Base-by-base conservation (phyloP, 2,888 invertebrate genomes). In the Drosophila colorata region DNA sequence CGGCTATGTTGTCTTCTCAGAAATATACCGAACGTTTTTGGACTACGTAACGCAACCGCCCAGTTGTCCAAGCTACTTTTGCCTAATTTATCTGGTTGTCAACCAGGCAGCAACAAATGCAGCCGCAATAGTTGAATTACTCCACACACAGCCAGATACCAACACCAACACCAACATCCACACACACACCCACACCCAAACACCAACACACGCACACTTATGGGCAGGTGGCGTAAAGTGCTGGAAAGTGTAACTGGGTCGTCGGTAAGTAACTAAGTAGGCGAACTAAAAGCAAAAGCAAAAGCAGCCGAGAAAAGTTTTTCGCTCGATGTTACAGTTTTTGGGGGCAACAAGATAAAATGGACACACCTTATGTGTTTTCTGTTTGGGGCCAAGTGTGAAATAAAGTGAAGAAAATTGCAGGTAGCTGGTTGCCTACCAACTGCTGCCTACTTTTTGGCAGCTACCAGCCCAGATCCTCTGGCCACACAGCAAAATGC, bases 1-100 rank as follows among this genome's bases (percentile, higher is more conserved):
- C 41, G 1, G 8, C 14, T 47, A 9, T 18, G 16, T 46, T 35
- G 20, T 9, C 13, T 11, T 31, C 28, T 37, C 6, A 25, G 18
- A 52, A 28, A 14, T 20, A 64, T 52, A 20, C 38, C 20, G 18
- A 44, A 35, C 25, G 8, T 25, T 40, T 49, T 52, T 41, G 41
- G 48, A 14, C 8, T 28, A 49, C 48, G 51, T 16, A 46, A 52
- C 20, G 40, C 14, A 47, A 38, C 40, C 47, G 59, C 37, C 52
- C 47, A 51, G 73, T 68, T 74, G 82, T 60, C 69, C 64, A 69
- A 77, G 73, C 64, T 75, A 53, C 52, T 78, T 76, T 72, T 60
- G 78, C 69, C 78, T 83, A 74, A 85, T 85, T 86, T 88, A 85
- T 85, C 78, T 86, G 83, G 80, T 87, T 82, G 88, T 78, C 87